Conservation (phyloP, 1,140 invertebrate genomes). For the Tetragonula clypearis region DNA sequence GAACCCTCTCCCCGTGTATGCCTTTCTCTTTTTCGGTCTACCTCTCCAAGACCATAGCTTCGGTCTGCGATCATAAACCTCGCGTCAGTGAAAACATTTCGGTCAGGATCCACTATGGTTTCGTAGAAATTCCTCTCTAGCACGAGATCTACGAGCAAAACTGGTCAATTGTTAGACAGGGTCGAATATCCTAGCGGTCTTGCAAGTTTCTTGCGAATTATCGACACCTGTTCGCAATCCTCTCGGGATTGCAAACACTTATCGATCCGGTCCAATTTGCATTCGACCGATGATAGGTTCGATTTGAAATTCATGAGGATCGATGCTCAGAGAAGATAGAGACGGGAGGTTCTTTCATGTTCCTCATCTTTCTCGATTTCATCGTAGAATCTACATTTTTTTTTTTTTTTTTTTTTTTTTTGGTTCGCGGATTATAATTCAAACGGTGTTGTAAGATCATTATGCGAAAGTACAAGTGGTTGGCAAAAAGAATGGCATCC, state of each 20-base stretch:
- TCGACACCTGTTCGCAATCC: constrained; percentile 52
- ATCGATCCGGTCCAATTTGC: background rate
- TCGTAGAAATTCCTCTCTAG: constrained; percentile 51
- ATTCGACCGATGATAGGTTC: constrained; percentile 1
- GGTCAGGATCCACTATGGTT: constrained; percentile 50
- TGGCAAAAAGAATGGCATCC: background rate
- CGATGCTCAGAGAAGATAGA: background rate
- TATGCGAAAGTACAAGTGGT: background rate
- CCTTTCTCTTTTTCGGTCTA: constrained; percentile 19
- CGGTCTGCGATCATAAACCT: constrained; percentile 54
- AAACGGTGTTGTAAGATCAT: background rate
- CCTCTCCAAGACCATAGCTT: constrained; percentile 12
- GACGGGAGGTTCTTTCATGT: background rate
- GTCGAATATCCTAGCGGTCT: constrained; percentile 49
- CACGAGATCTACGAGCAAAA: constrained; percentile 46
- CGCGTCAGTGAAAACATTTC: constrained; percentile 45
- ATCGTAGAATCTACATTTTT: background rate
- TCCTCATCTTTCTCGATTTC: background rate
- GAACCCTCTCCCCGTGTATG: constrained; percentile 4
- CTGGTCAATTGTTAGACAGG: constrained; percentile 30
- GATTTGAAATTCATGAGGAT: background rate
- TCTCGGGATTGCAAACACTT: constrained; percentile 53
- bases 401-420: too few relatives aligned
- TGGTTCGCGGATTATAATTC: background rate
- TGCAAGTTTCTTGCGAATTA: constrained; percentile 70